A percentile compares a stretch with the other conserved stretches of the same genome.
Conservation (phyloP, 2,888 invertebrate species). For the Hydriomena furcata region DNA sequence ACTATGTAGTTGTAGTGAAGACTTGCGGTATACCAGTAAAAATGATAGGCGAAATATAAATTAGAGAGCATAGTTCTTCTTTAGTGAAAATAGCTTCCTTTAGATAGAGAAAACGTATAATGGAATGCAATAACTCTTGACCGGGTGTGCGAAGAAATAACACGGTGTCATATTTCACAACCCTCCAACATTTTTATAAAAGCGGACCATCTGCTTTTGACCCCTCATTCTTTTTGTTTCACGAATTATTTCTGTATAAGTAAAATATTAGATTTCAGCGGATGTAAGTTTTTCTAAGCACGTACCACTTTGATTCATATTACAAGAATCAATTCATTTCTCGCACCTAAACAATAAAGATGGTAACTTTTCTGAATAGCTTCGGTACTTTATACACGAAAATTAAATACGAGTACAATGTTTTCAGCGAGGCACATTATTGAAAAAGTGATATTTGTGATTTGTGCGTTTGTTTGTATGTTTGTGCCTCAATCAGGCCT, state of each 20-base stretch:
- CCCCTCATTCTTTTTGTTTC: conserved; percentile 83
- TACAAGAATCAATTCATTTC: conserved; percentile 10
- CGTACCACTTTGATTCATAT: conserved; percentile 48
- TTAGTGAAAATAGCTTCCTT: conserved; percentile 82
- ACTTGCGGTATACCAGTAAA: conserved; percentile 48
- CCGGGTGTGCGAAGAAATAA: conserved; percentile 84
- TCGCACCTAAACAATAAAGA: not conserved
- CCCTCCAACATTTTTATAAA: conserved; percentile 84
- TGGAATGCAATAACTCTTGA: conserved; percentile 84
- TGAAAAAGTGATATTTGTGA: no score
- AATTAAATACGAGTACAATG: no score
- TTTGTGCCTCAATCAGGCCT: no score
- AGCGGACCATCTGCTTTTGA: conserved; percentile 83
- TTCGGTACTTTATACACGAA: no score
- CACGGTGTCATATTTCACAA: conserved; percentile 83
- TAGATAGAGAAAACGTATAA: conserved; percentile 83
- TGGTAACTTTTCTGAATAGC: not conserved
- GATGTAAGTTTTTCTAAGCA: conserved; percentile 55
- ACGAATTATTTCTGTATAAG: conserved; percentile 78
- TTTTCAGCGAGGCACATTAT: no score
- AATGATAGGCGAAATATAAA: conserved; percentile 73
- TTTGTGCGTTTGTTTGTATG: no score
- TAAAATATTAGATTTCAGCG: conserved; percentile 66
- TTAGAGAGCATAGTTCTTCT: conserved; percentile 78
- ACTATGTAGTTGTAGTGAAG: no score